Conservation (phyloP, 2,113 vertebrate genomes). For the Podarcis raffonei region DNA sequence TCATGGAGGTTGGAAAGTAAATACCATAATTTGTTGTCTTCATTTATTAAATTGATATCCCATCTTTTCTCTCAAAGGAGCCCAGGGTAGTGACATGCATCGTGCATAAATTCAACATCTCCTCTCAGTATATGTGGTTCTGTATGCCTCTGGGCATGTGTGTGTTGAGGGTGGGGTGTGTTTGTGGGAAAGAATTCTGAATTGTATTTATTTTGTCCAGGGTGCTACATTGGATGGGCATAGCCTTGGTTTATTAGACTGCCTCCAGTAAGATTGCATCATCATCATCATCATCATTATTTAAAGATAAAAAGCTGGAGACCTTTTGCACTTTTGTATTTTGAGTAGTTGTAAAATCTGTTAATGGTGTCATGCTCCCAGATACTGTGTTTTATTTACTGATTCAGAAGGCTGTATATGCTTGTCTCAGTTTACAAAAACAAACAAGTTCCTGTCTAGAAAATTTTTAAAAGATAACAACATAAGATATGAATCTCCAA, state of each 20-base stretch:
- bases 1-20: too few relatives aligned
- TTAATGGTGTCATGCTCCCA: slow-evolving; percentile 3
- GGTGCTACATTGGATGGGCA: too few relatives aligned
- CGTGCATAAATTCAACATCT: too few relatives aligned
- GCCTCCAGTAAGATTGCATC: not conserved
- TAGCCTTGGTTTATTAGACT: not conserved
- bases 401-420: not conserved
- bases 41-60: too few relatives aligned
- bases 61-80: too few relatives aligned
- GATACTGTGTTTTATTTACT: slow-evolving; percentile 33
- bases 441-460: slow-evolving; percentile 20
- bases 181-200: not conserved
- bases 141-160: not conserved
- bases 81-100: too few relatives aligned
- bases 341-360: slow-evolving; percentile 26
- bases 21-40: too few relatives aligned
- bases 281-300: not conserved
- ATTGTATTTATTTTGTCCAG: not conserved
- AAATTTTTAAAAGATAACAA: slow-evolving; percentile 22
- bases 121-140: too few relatives aligned
- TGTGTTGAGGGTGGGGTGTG: not conserved
- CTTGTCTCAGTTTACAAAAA: slow-evolving; percentile 30
- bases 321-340: slow-evolving; percentile 23
- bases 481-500: slow-evolving; percentile 17
- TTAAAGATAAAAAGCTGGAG: slow-evolving; percentile 13